phyloP scores from a whole-genome alignment of 1,140 invertebrate genomes.

The Hyphantria cunea region DNA sequence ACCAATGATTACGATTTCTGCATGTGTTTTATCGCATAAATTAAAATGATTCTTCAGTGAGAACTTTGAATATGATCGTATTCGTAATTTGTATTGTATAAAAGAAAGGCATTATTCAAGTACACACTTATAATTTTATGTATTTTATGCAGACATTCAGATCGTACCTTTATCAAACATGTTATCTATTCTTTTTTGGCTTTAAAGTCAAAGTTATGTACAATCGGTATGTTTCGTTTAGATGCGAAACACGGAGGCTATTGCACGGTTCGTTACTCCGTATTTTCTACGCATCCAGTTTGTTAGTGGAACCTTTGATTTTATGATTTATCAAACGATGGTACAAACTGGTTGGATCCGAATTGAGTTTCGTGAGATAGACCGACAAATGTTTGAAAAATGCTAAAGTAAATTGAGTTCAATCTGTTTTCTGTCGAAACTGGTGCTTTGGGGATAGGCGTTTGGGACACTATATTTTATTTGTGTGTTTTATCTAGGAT shows the following conservation, averaged over 20 bases:
- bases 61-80: too few species aligned
- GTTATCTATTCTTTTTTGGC: not conserved
- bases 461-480: not conserved
- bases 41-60: too few species aligned
- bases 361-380: slow-evolving; percentile 2
- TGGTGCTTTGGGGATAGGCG: not conserved
- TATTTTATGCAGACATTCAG: too few species aligned
- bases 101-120: too few species aligned
- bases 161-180: too few species aligned
- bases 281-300: slow-evolving; percentile 7
- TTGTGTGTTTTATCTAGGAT: not conserved
- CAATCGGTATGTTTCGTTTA: not conserved
- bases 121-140: too few species aligned
- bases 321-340: not conserved
- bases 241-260: not conserved
- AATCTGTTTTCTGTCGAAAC: not conserved
- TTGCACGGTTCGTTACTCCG: slow-evolving; percentile 13
- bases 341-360: not conserved
- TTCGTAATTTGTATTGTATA: too few species aligned
- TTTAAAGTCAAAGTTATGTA: slow-evolving; percentile 5
- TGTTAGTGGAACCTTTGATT: slow-evolving; percentile 10
- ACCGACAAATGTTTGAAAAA: not conserved
- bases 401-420: not conserved
- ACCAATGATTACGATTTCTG: too few species aligned
- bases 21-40: too few species aligned